Base-by-base conservation (phyloP, 1,140 invertebrate species). In the Calephelis virginiensis region DNA sequence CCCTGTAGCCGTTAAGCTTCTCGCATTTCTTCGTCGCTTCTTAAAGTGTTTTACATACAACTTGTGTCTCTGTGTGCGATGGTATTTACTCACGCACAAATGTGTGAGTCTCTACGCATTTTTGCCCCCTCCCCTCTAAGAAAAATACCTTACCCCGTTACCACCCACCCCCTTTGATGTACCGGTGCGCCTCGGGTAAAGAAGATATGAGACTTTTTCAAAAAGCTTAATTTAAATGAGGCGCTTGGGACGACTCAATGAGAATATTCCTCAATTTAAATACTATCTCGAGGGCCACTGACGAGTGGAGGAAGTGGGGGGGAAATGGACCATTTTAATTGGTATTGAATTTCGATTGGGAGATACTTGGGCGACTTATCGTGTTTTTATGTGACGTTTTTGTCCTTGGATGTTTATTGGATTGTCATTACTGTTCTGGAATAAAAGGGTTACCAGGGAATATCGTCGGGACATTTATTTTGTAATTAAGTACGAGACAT, bases 181-280 rank as follows among this genome's bases (percentile, higher is more conserved):
- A 85, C 82, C 85, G 82, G 81, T 83, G 78, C 82, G 86, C 84
- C 87, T 76, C 83, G 80, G 85, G 80, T 86, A 86, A 89, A 86
- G 84, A 87, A 90, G 86, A 90, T 90, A 89, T 90, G 88, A 89
- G 88, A 88, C 82, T 90, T 90, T 90, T 91, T 89, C 84, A 87
- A 87, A 90, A 90, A 90, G 87, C 87, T 89, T 91, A 91, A 91
- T 91, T 91, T 89, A 91, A 91, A 91, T 89, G 86, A 89, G 85
- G 71, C 83, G 77, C 78, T 77, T 60, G 86, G 81, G 82, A 90
- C 79, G 83, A 78, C 84, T 87, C 84, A 88, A 89, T 85, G 82
- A 77, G 77, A 83, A 81, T 87, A 87, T 86, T 88, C 83, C 81
- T 83, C 86, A 89, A 87, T 90, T 91, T 89, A 87, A 90, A 89